Evolutionary conservation across 2,797 vertebrate genomes (phyloP).

Genomic region (Cetoscarus ocellatus): DNA sequence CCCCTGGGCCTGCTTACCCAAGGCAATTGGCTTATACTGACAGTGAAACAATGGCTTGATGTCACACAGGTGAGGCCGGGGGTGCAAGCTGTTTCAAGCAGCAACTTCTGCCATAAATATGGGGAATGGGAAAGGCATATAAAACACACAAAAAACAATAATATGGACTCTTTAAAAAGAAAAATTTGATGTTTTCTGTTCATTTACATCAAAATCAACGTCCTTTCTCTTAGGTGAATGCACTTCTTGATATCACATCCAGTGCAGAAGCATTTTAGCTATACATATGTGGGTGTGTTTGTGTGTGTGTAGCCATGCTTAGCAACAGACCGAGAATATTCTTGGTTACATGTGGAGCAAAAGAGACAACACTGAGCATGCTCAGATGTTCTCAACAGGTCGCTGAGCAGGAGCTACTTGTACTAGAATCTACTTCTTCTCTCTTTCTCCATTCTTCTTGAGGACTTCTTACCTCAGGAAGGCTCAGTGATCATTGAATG

Average conservation of each 20-base stretch:
- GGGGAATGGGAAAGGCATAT: no score
- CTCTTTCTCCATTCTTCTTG: neutral
- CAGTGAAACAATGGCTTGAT: no score
- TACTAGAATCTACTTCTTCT: constrained; percentile 17
- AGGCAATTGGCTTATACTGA: no score
- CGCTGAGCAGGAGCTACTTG: constrained; percentile 57
- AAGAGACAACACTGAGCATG: constrained; percentile 55
- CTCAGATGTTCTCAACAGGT: constrained; percentile 72
- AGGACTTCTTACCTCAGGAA: neutral
- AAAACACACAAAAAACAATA: no score
- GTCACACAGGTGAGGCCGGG: no score
- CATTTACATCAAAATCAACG: no score
- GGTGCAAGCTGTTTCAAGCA: no score
- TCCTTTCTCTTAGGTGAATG: neutral
- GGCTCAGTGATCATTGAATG: constrained; percentile 16
- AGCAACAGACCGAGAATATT: constrained; percentile 65
- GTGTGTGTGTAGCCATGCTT: constrained; percentile 31
- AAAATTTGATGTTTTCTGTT: no score
- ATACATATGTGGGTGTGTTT: neutral
- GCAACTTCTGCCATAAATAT: no score
- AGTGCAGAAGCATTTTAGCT: constrained; percentile 2
- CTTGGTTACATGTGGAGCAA: constrained; percentile 60
- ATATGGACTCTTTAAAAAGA: no score
- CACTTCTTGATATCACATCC: constrained; percentile 15
- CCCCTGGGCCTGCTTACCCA: no score